phyloP scores from a whole-genome alignment of 2,113 vertebrate genomes.

The Megatriorchis doriae region DNA sequence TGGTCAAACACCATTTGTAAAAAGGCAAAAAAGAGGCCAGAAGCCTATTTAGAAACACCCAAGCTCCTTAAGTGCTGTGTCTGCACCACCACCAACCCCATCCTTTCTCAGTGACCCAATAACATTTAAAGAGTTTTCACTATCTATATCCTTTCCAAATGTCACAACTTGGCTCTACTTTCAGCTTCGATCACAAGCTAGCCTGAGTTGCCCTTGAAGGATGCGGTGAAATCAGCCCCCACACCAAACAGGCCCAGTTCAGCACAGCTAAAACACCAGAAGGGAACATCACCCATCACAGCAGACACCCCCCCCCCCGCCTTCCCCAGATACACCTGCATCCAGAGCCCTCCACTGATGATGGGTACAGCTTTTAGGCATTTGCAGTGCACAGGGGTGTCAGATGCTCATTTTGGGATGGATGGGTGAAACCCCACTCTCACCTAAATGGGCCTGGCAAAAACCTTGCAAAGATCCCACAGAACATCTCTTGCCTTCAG shows the following conservation, averaged over 20 bases:
- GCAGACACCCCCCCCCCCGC: accelerated
- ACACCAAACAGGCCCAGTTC: not conserved
- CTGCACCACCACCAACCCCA: not conserved
- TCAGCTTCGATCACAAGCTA: not conserved
- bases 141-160: not conserved
- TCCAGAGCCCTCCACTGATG: not conserved
- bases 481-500: not conserved
- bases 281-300: not conserved
- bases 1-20: not conserved
- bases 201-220: not conserved
- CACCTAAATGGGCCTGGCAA: not conserved
- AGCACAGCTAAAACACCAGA: not conserved
- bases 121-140: not conserved
- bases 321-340: not conserved
- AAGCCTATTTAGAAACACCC: not conserved
- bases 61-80: not conserved
- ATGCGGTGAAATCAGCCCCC: not conserved
- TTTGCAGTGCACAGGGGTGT: not conserved
- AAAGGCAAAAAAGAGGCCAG: not conserved
- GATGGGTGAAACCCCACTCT: not conserved
- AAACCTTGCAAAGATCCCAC: not conserved
- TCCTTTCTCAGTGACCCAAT: not conserved
- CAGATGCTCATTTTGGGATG: not conserved
- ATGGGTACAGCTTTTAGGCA: not conserved
- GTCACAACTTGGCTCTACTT: not conserved